Evolutionary conservation across 2,888 invertebrate genomes (phyloP).

Genomic region (Sepioteuthis lessoniana): DNA sequence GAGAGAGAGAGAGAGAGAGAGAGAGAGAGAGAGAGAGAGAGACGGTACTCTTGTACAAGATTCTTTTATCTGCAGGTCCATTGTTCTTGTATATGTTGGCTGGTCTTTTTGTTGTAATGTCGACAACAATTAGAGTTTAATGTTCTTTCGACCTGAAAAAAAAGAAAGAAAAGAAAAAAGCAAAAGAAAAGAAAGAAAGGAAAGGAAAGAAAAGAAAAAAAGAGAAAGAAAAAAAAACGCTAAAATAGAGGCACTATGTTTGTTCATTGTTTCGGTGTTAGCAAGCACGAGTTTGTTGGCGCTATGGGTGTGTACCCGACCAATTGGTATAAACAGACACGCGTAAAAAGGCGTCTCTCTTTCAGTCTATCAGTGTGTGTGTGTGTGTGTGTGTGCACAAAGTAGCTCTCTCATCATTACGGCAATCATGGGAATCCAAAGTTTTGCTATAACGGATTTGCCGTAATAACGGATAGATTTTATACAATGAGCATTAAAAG

Average conservation of each 20-base stretch:
- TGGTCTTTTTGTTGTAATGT: conserved; percentile 21
- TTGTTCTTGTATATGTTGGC: background rate
- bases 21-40: background rate
- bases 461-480: no score
- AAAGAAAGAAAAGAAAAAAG: background rate
- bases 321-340: background rate
- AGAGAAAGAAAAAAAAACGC: background rate
- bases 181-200: background rate
- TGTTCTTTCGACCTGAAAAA: background rate
- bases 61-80: background rate
- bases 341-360: background rate
- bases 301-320: background rate
- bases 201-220: background rate
- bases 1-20: no score
- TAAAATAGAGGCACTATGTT: background rate
- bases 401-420: no score
- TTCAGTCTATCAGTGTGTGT: background rate
- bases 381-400: background rate
- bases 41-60: background rate
- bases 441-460: no score
- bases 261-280: background rate
- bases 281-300: background rate
- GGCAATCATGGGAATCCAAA: no score
- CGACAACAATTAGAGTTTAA: conserved; percentile 8
- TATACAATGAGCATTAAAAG: no score